Conservation (phyloP, 53 echinoderm and acorn worm species). For the Luidia sarsii region DNA sequence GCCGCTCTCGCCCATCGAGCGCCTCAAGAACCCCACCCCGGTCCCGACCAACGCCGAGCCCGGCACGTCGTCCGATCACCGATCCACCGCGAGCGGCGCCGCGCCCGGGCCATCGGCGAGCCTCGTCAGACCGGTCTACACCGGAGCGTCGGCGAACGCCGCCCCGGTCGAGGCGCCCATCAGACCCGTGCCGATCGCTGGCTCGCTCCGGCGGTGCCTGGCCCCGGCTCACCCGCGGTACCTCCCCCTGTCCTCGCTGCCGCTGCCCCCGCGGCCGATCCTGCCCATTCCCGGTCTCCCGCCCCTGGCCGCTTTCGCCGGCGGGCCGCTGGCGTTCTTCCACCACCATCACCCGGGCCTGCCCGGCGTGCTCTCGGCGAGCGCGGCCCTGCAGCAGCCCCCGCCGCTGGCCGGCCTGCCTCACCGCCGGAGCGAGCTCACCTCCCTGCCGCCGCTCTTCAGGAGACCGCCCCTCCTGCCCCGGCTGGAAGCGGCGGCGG, state of each 20-base stretch:
- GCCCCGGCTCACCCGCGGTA: constrained; percentile 19
- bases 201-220: constrained; percentile 44
- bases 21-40: constrained; percentile 3
- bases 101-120: not conserved
- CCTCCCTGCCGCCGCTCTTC: constrained; percentile 5
- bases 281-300: constrained; percentile 69
- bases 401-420: constrained; percentile 8
- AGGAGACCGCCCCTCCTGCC: constrained; percentile 34
- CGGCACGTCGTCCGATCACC: not conserved
- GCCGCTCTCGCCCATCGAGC: constrained; percentile 25
- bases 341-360: constrained; percentile 45
- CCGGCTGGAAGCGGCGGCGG: not conserved
- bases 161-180: constrained; percentile 24
- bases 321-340: constrained; percentile 23
- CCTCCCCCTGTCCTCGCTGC: constrained; percentile 36
- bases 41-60: not conserved
- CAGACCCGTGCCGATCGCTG: constrained; percentile 53
- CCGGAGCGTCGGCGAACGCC: not conserved
- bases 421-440: constrained; percentile 4
- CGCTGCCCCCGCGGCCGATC: constrained; percentile 46
- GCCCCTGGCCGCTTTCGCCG: constrained; percentile 61
- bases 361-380: not conserved
- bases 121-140: not conserved
- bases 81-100: not conserved
- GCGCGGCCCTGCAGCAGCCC: constrained; percentile 6